A percentile compares a stretch with the other conserved stretches of the same genome.
Conservation (phyloP, 1,140 invertebrate species). For the Brachionus koreanus region DNA sequence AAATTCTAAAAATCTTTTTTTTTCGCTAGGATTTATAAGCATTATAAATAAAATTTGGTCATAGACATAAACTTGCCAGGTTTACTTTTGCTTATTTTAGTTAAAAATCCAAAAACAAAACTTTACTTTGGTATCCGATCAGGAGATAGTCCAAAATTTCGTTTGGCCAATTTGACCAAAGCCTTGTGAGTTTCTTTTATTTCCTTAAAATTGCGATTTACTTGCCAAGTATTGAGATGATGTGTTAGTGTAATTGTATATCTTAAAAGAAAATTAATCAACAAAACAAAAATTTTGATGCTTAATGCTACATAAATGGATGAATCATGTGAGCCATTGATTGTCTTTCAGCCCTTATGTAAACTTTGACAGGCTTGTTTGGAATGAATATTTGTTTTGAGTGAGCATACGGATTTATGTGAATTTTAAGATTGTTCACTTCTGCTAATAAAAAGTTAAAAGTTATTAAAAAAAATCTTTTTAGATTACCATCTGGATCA, state of each 20-base stretch:
- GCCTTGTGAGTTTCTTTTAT: neutral
- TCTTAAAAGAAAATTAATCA: constrained; percentile 7
- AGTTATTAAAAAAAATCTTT: neutral
- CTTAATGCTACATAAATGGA: constrained; percentile 1
- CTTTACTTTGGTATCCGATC: constrained; percentile 32
- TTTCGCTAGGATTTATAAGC: no score
- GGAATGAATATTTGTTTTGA: constrained; percentile 7
- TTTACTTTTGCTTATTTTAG: no score
- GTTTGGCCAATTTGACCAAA: constrained; percentile 9
- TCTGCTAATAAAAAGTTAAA: neutral
- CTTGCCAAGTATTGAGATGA: constrained; percentile 16
- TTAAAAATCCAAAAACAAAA: neutral
- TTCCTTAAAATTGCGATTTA: constrained; percentile 5
- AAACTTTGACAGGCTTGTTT: constrained; percentile 4
- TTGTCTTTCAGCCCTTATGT: constrained; percentile 25
- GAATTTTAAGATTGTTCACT: neutral
- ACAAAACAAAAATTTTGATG: neutral
- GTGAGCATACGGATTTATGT: neutral
- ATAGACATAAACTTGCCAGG: no score
- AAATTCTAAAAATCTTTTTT: no score
- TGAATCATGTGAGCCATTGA: constrained; percentile 31
- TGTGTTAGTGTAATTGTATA: constrained; percentile 32
- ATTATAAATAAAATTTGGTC: no score
- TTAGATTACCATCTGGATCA: neutral
- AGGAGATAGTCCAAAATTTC: neutral